A percentile compares a stretch with the other conserved stretches of the same genome.
Evolutionary conservation across 2,797 vertebrate genomes (phyloP).

Genomic region (Serranus cabrilla): DNA sequence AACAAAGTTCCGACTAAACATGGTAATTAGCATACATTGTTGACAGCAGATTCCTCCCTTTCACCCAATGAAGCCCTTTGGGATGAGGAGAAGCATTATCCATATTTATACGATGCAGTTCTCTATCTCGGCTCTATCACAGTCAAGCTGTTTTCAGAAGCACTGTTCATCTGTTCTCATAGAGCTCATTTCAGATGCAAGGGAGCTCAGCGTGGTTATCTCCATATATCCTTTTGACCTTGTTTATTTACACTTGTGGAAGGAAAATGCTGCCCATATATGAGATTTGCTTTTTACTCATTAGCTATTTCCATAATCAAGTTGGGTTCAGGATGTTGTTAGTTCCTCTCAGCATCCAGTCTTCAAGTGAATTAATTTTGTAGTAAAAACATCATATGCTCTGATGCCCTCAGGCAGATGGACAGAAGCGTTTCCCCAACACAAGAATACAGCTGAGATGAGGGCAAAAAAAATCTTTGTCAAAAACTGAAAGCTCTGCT

Average conservation of each 20-base stretch:
- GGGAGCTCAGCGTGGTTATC: constrained; percentile 16
- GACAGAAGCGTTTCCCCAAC: constrained; percentile 16
- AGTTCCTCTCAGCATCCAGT: constrained; percentile 22
- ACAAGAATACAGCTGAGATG: constrained; percentile 5
- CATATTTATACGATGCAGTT: constrained; percentile 56
- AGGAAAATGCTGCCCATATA: constrained; percentile 13
- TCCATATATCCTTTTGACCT: constrained; percentile 31
- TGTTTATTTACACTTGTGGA: constrained; percentile 40
- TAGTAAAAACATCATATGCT: constrained; percentile 40
- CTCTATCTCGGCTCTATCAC: constrained; percentile 17
- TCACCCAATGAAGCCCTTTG: constrained; percentile 39
- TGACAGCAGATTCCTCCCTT: constrained; percentile 48
- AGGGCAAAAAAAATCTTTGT: not conserved
- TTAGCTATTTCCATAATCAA: constrained; percentile 26
- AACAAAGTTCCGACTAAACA: constrained; percentile 50
- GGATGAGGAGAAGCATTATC: constrained; percentile 37
- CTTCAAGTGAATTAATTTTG: constrained; percentile 43
- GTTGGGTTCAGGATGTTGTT: constrained; percentile 5
- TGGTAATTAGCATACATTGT: constrained; percentile 64
- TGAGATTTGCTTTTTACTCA: constrained; percentile 8
- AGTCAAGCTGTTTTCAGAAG: constrained; percentile 47
- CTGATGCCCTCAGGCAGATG: constrained; percentile 29
- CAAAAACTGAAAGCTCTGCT: not conserved
- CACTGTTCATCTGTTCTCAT: constrained; percentile 35
- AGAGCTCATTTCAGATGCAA: constrained; percentile 43